Conservation (phyloP, 1,140 invertebrate genomes). For the Druon quercuslanigerum region DNA sequence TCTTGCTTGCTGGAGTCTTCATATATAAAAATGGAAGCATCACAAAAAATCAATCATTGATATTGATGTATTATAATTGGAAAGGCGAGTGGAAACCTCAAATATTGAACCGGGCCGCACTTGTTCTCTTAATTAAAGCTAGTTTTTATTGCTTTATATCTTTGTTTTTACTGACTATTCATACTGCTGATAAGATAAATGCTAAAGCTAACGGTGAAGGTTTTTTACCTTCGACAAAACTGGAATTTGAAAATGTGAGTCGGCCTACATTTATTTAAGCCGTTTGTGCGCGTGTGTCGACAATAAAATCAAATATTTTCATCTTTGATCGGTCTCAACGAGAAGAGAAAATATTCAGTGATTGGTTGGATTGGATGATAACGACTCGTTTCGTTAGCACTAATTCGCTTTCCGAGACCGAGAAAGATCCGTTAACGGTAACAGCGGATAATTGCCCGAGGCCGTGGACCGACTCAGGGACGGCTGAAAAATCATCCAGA, state of each 20-base stretch:
- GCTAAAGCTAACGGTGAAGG: not conserved
- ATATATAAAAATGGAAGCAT: too few relatives aligned
- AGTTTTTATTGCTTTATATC: too few relatives aligned
- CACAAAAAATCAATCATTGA: too few relatives aligned
- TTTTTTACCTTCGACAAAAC: conserved; percentile 13
- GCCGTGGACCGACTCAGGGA: not conserved
- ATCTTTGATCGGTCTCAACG: not conserved
- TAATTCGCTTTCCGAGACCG: conserved; percentile 45
- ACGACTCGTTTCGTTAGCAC: conserved; percentile 41
- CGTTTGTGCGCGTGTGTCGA: not conserved
- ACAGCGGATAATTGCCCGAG: conserved; percentile 48
- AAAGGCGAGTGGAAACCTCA: too few relatives aligned
- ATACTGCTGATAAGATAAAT: too few relatives aligned
- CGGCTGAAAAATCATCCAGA: not conserved
- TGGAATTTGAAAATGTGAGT: conserved; percentile 2
- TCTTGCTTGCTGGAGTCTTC: too few relatives aligned
- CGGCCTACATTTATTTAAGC: not conserved
- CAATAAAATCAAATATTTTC: not conserved
- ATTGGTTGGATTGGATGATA: not conserved
- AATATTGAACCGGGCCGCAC: too few relatives aligned
- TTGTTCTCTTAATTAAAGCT: too few relatives aligned
- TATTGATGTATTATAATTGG: too few relatives aligned
- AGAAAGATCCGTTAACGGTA: conserved; percentile 56
- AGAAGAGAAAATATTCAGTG: not conserved
- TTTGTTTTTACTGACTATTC: too few relatives aligned